phyloP scores from a whole-genome alignment of 2,113 vertebrate species.

The Neolamprologus devosi region DNA sequence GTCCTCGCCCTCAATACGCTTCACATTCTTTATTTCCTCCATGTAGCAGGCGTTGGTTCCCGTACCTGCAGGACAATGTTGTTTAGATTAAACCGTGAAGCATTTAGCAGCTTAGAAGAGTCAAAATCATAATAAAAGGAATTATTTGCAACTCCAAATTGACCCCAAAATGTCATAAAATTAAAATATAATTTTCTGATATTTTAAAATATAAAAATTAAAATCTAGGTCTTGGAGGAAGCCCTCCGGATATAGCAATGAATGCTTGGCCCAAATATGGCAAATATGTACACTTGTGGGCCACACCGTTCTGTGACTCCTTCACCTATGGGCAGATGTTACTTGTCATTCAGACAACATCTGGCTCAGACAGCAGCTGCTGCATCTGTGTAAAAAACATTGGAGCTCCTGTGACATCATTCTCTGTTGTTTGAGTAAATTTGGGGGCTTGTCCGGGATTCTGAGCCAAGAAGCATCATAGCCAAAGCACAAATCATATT shows the following conservation, averaged over 20 bases:
- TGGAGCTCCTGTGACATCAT: rapidly evolving
- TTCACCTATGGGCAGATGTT: rapidly evolving
- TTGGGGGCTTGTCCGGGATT: neutral
- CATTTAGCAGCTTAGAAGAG: neutral
- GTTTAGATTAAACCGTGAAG: neutral
- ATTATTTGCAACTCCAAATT: rapidly evolving
- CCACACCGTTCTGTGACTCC: neutral
- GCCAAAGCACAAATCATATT: neutral
- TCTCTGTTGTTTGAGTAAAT: neutral
- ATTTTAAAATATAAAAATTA: neutral
- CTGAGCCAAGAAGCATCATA: neutral
- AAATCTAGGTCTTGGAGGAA: neutral
- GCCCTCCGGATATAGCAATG: neutral
- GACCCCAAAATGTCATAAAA: neutral
- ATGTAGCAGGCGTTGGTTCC: conserved; percentile 97
- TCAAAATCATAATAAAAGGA: neutral
- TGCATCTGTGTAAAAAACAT: neutral
- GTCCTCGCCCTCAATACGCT: conserved; percentile 83
- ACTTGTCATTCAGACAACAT: rapidly evolving
- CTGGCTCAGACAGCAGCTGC: neutral
- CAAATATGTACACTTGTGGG: neutral
- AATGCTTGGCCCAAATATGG: neutral
- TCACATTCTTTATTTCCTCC: conserved; percentile 93
- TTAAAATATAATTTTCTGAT: neutral
- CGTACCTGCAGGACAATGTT: conserved; percentile 68